Percentiles rank a stretch among this genome's conserved stretches.
Conservation (phyloP, 2,113 vertebrate species). For the Cinclus cinclus region DNA sequence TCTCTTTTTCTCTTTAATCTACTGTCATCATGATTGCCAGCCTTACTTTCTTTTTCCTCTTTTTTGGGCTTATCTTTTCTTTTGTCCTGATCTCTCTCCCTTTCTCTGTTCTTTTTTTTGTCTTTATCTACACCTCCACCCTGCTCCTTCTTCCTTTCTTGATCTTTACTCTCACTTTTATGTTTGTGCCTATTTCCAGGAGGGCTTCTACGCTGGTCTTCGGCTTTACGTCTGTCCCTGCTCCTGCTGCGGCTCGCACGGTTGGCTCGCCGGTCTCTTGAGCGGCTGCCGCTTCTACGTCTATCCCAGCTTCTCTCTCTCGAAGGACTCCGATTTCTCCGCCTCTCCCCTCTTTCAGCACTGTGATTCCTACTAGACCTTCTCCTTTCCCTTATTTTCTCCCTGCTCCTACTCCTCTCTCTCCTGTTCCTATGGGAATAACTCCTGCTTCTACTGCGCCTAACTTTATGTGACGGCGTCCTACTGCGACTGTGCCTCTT, state of each 20-base stretch:
- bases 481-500: constrained; percentile 82
- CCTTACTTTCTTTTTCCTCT: constrained; percentile 81
- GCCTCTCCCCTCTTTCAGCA: constrained; percentile 78
- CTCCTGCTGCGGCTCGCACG: constrained; percentile 89
- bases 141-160: constrained; percentile 88
- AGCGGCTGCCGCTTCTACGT: constrained; percentile 83
- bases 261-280: constrained; percentile 84
- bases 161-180: constrained; percentile 80
- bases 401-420: constrained; percentile 79
- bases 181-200: constrained; percentile 81
- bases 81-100: constrained; percentile 81
- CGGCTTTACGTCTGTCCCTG: constrained; percentile 84
- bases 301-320: constrained; percentile 82
- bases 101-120: constrained; percentile 86
- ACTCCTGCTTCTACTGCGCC: constrained; percentile 86
- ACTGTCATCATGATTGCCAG: constrained; percentile 81
- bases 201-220: constrained; percentile 80
- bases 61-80: constrained; percentile 86
- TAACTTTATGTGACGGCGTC: constrained; percentile 77
- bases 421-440: constrained; percentile 77
- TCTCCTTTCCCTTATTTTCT: constrained; percentile 81
- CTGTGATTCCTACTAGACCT: constrained; percentile 82
- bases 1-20: constrained; percentile 91
- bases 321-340: constrained; percentile 80
- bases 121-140: constrained; percentile 80